A percentile compares a stretch with the other conserved stretches of the same genome.
Conservation (phyloP, 1,140 invertebrate genomes). For the Heliconius hewitsoni region DNA sequence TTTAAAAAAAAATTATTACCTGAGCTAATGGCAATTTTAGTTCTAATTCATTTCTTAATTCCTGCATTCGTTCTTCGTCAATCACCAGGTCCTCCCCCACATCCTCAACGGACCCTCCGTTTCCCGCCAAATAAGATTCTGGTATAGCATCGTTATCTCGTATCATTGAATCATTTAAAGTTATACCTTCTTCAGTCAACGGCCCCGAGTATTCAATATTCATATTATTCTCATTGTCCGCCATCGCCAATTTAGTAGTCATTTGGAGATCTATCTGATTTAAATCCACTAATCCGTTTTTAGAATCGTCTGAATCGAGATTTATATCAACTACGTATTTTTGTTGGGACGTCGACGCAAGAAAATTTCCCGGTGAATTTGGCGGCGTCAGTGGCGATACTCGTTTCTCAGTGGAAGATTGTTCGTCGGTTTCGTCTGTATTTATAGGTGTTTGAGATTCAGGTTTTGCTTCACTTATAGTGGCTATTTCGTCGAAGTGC, state of each 20-base stretch:
- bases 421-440: slow-evolving; percentile 56
- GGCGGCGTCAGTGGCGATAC: slow-evolving; percentile 70
- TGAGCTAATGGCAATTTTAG: slow-evolving; percentile 87
- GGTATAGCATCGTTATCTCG: slow-evolving; percentile 51
- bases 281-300: slow-evolving; percentile 56
- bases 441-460: slow-evolving; percentile 51
- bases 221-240: slow-evolving; percentile 79
- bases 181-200: slow-evolving; percentile 56
- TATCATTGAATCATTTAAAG: slow-evolving; percentile 47
- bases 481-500: slow-evolving; percentile 57
- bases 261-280: slow-evolving; percentile 73
- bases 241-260: slow-evolving; percentile 76
- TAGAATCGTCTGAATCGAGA: slow-evolving; percentile 41
- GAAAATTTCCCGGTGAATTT: slow-evolving; percentile 70
- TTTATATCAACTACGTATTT: slow-evolving; percentile 70
- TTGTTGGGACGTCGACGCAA: slow-evolving; percentile 62
- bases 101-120: slow-evolving; percentile 66
- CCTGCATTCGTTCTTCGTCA: slow-evolving; percentile 87
- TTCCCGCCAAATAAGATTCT: slow-evolving; percentile 66
- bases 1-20: slow-evolving; percentile 54
- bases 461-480: slow-evolving; percentile 55
- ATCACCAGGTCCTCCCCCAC: slow-evolving; percentile 82
- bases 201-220: slow-evolving; percentile 78
- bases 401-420: slow-evolving; percentile 60
- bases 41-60: slow-evolving; percentile 86